phyloP scores from a whole-genome alignment of 2,888 invertebrate species.

The Bhutanitis thaidina region DNA sequence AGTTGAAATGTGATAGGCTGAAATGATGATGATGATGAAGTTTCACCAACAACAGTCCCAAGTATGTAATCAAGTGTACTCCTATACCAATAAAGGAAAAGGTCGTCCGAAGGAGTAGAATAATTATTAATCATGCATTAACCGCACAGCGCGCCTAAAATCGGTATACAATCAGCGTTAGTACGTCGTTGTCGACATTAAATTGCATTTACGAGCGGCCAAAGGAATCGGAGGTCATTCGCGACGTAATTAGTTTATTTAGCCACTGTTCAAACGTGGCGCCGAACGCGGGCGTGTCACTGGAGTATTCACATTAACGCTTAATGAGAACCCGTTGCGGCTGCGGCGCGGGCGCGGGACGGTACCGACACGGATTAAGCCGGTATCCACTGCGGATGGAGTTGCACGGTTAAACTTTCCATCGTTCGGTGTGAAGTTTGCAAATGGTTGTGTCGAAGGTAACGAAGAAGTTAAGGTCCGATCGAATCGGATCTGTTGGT shows the following conservation, averaged over 20 bases:
- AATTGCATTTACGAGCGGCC: slow-evolving; percentile 18
- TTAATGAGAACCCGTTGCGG: slow-evolving; percentile 34
- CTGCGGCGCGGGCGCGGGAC: slow-evolving; percentile 19
- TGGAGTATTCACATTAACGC: slow-evolving; percentile 29
- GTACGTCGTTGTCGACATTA: slow-evolving; percentile 16
- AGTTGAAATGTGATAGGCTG: too few relatives aligned
- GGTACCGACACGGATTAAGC: background rate
- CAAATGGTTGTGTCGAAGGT: slow-evolving; percentile 12
- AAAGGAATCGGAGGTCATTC: slow-evolving; percentile 29
- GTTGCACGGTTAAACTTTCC: slow-evolving; percentile 4
- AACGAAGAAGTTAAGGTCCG: background rate
- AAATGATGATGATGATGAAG: too few relatives aligned
- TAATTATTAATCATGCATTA: slow-evolving; percentile 16
- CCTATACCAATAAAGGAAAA: background rate
- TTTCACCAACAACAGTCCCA: too few relatives aligned
- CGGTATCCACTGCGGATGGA: background rate
- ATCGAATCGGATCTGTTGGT: background rate
- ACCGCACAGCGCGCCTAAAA: slow-evolving; percentile 6
- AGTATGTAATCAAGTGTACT: background rate
- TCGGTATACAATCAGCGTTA: slow-evolving; percentile 19
- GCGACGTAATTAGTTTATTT: slow-evolving; percentile 43
- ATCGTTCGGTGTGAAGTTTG: slow-evolving; percentile 24
- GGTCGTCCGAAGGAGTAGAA: slow-evolving; percentile 6
- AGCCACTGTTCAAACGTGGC: slow-evolving; percentile 20
- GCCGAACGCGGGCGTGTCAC: slow-evolving; percentile 30